Evolutionary conservation across 2,888 invertebrate genomes (phyloP), one percentile per base, ranked within the genome.

Genomic region (Microctonus aethiopoides): DNA sequence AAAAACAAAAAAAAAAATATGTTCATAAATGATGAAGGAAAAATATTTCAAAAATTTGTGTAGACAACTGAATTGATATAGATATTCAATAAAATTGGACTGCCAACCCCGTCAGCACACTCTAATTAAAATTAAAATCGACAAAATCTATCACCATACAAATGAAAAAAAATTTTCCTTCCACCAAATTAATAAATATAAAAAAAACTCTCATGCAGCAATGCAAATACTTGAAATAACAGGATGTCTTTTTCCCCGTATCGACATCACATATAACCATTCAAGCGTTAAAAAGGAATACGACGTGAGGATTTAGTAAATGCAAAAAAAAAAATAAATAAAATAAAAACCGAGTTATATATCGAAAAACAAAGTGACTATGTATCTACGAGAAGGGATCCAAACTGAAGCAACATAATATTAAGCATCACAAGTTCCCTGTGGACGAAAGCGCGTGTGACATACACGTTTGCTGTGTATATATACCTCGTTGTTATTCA

Each of bases 401-500:
- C 69, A 72, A 75, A 75, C 34, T 63, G 75, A 76, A 71, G 76
- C 72, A 75, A 75, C 76, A 78, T 79, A 46, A 46, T 80, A 79
- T 79, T 76, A 77, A 80, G 78, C 75, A 77, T 54, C 76, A 76
- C 75, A 75, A 68, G 64, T 41, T 61, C 41, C 56, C 36, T 22
- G 22, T 57, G 56, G 63, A 74, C 71, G 46, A 16, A 16, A 46
- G 24, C 24, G 71, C 71, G 75, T 74, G 76, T 77, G 77, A 78
- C 78, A 79, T 65, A 46, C 46, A n/a, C 20, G n/a, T n/a, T n/a
- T n/a, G n/a, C n/a, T n/a, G n/a, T n/a, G n/a, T n/a, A 46, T 46
- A 46, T 74, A 74, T 57, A 70, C 71, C 78, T 79, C 78, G 78
- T 83, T 81, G 79, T 79, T 83, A 83, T 83, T 83, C 83, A 80